These are phyloP conservation scores for Equus przewalskii DNA, from an alignment of 2,113 vertebrate species.

Conservation along the genomic window DNA sequence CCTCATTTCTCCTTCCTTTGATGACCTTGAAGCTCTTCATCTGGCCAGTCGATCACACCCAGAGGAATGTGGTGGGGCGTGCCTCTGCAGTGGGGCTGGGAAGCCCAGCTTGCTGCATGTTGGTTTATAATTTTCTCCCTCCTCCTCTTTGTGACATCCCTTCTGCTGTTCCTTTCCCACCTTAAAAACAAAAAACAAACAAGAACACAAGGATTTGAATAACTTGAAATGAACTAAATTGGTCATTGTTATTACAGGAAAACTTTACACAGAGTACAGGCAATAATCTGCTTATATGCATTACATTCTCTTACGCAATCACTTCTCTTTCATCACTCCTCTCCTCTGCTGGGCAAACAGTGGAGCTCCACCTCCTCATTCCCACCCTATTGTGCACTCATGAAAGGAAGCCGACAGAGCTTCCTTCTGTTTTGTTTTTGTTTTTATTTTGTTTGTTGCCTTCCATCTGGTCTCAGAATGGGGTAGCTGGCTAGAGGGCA, in stretches of 20 bases:
- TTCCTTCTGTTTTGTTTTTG: slow-evolving; percentile 55
- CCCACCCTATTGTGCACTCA: neutral
- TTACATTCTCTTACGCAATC: neutral
- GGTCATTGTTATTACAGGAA: slow-evolving; percentile 50
- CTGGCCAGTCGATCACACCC: neutral
- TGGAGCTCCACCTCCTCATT: neutral
- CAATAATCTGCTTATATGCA: neutral
- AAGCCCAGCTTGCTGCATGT: neutral
- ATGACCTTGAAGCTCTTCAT: slow-evolving; percentile 46
- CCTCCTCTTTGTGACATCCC: neutral
- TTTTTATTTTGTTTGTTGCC: slow-evolving; percentile 44
- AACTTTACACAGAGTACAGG: neutral
- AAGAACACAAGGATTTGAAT: neutral
- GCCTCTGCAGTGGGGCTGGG: neutral
- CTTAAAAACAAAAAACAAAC: slow-evolving; percentile 36
- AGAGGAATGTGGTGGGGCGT: neutral
- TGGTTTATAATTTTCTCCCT: slow-evolving; percentile 11
- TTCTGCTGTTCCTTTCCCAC: slow-evolving; percentile 29
- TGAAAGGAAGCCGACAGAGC: neutral
- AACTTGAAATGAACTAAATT: slow-evolving; percentile 53
- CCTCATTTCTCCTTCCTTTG: slow-evolving; percentile 69
- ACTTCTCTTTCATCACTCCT: neutral
- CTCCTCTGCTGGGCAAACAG: neutral
- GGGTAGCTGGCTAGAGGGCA: neutral
- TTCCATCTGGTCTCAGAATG: neutral